A percentile compares a stretch with the other conserved stretches of the same genome.
These are phyloP conservation scores for Pristionchus japonicus DNA, from an alignment of 2,888 invertebrate species.

Conservation along the genomic window DNA sequence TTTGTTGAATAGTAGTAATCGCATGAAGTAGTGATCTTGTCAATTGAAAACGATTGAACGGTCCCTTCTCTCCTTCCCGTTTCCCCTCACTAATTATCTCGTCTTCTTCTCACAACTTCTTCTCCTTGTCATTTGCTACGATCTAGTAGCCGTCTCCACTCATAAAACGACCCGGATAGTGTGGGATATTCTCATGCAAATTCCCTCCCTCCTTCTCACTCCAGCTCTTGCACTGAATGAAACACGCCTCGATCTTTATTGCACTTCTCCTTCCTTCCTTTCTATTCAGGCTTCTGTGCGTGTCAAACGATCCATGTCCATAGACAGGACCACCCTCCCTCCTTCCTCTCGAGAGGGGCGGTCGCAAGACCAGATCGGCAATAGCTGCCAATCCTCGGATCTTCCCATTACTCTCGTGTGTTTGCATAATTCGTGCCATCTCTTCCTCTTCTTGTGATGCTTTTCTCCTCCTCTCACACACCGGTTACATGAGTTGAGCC, in stretches of 20 bases:
- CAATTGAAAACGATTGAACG: not conserved
- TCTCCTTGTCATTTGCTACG: not conserved
- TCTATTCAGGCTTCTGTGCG: slow-evolving; percentile 6
- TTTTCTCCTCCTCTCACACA: not conserved
- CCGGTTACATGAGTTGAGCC: slow-evolving; percentile 33
- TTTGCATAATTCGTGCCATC: slow-evolving; percentile 29
- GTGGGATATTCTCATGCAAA: slow-evolving; percentile 10
- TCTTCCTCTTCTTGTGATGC: slow-evolving; percentile 27
- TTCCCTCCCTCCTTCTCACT: slow-evolving; percentile 5
- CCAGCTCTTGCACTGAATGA: not conserved
- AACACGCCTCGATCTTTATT: slow-evolving; percentile 31
- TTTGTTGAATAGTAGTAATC: not conserved
- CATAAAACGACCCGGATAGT: slow-evolving; percentile 32
- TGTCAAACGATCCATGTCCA: slow-evolving; percentile 31
- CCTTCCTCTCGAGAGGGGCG: not conserved
- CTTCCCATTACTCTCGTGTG: slow-evolving; percentile 14
- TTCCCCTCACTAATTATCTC: slow-evolving; percentile 3
- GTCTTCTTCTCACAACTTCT: slow-evolving; percentile 18
- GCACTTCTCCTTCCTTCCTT: slow-evolving; percentile 18
- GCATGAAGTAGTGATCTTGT: not conserved
- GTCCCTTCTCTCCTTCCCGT: not conserved
- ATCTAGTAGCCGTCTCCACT: not conserved
- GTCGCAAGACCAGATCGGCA: not conserved
- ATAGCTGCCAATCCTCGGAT: slow-evolving; percentile 2
- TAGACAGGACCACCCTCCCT: slow-evolving; percentile 9